Evolutionary conservation across 2,113 vertebrate genomes (phyloP), one percentile per base, ranked within the genome.

Genomic region (Chlorodrepanis virens): DNA sequence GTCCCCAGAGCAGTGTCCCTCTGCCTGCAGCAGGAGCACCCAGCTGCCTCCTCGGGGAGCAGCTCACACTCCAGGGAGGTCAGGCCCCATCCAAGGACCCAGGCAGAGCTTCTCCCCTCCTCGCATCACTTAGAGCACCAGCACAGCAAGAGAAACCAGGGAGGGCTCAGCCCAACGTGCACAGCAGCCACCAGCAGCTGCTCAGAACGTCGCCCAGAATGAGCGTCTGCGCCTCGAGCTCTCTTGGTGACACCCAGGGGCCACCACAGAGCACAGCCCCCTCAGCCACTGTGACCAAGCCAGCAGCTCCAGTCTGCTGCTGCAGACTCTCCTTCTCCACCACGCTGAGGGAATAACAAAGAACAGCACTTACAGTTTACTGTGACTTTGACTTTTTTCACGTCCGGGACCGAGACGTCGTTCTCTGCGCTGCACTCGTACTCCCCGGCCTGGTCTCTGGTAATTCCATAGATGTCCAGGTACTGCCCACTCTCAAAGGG

Each of bases 341-440:
- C 9, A 0, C 6, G 9, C 0, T 0, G 11, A 42, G 33, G 2
- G 35, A 88, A 42, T 10, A 83, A 75, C 39, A 86, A 44, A 2
- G 11, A 40, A 12, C 11, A 6, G 2, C 67, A 99, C 99, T 99
- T 98, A 99, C 99, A 99, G 98, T 99, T 99, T 20, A 99, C 99
- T 97, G 98, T 98, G 97, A 99, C 96, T 98, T 98, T 99, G 18
- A 99, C 99, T 97, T 99, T 99, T 79, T 63, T 99, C 98, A 99
- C 99, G 10, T 99, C 99, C 12, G 99, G 99, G 75, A 98, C 99
- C 2, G 99, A 98, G 76, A 99, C 99, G 25, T 99, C 99, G 9
- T 99, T 99, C 86, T 99, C 98, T 4, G 99, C 99, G 3, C 98
- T 99, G 97, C 99, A 99, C 89, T 99, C 99, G 6, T 99, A 99